Percentiles rank a stretch among this genome's conserved stretches.
Conservation (phyloP, 53 echinoderm and acorn worm genomes). For the Echinarachnius parma region DNA sequence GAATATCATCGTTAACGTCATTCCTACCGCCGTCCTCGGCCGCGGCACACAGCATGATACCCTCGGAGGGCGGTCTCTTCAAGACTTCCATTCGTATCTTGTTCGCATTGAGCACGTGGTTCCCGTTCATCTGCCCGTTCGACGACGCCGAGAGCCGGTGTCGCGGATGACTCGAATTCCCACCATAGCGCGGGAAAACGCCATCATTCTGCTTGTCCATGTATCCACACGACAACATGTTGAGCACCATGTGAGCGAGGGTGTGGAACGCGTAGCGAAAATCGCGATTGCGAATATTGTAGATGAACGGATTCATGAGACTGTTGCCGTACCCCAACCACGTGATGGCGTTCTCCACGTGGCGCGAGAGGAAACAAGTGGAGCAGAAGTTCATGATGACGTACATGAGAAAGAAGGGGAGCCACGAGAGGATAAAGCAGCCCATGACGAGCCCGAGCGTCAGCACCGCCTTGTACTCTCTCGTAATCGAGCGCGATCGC, state of each 20-base stretch:
- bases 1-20: too few species aligned
- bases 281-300: conserved; percentile 49
- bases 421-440: conserved; percentile 61
- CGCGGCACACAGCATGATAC: too few species aligned
- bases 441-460: conserved; percentile 66
- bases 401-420: conserved; percentile 68
- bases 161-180: conserved; percentile 2
- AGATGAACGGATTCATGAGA: conserved; percentile 64
- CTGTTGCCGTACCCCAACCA: conserved; percentile 66
- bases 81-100: too few species aligned
- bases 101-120: conserved; percentile 10
- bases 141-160: conserved; percentile 41
- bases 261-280: conserved; percentile 52
- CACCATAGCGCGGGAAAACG: conserved; percentile 39
- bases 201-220: conserved; percentile 16
- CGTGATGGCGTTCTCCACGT: conserved; percentile 47
- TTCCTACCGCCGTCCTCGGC: too few species aligned
- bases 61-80: too few species aligned
- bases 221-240: conserved; percentile 11
- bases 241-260: conserved; percentile 33
- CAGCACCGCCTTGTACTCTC: conserved; percentile 59
- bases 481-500: conserved; percentile 38
- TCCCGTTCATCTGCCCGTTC: conserved; percentile 25
- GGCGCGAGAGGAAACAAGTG: conserved; percentile 30
- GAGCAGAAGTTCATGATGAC: conserved; percentile 59